Evolutionary conservation across 2,113 vertebrate genomes (phyloP), one percentile per base, ranked within the genome.

Genomic region (Columba livia): DNA sequence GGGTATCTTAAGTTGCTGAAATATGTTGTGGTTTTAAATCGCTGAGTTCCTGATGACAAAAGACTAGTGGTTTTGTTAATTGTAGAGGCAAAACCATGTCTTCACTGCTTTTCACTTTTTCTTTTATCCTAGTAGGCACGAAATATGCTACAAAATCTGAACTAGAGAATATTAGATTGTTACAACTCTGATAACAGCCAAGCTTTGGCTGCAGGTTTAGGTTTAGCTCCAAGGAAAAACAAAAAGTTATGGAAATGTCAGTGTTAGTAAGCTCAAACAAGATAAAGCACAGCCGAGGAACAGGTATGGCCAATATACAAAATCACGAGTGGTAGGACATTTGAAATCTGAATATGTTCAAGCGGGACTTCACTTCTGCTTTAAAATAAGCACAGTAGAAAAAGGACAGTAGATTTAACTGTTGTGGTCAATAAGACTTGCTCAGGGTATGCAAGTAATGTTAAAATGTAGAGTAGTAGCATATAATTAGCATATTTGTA

Each of bases 211-310:
- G 62, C 32, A 60, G 29, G 23, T 80, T 83, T 87, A 36, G 40
- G 24, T 17, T 74, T 78, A 17, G 36, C 34, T 88, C 36, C 20
- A 29, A 78, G 50, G 38, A 56, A 26, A 56, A 92, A 34, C 6
- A n/a, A 53, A 42, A 83, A 23, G 32, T 25, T 85, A 62, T 0
- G 0, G 9, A 20, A 48, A 56, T 65, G 44, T 78, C 29, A 26
- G 15, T 65, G 44, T 78, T 26, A 23, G 15, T 82, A 75, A 67
- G 44, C 15, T 40, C 5, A 2, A 40, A 25, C n/a, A 42, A 69
- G 48, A 21, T 40, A n/a, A 38, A 71, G 16, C 12, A 16, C 0
- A 0, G 31, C 38, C 0, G 3, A 71, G n/a, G n/a, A 71, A 66
- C 7, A 13, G 23, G 4, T 58, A 21, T 38, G 42, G 16, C 24